These are phyloP conservation scores for Penaeus indicus DNA, from an alignment of 1,140 invertebrate species.

Conservation along the genomic window DNA sequence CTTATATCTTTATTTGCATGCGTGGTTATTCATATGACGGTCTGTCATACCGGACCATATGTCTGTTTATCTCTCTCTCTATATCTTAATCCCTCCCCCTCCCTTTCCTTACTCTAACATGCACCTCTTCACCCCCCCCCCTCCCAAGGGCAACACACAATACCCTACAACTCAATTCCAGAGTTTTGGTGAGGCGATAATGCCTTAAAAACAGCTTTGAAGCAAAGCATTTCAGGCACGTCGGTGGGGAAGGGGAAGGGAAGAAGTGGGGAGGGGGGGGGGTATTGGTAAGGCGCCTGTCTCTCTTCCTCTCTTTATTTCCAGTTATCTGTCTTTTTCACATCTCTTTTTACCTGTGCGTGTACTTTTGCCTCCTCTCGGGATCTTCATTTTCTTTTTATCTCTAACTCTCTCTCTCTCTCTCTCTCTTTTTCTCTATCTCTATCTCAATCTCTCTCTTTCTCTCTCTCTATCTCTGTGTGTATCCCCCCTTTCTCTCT, in stretches of 20 bases:
- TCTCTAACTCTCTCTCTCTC: neutral
- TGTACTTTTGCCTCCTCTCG: neutral
- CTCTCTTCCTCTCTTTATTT: neutral
- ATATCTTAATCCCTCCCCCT: neutral
- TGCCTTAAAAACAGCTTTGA: too few species aligned
- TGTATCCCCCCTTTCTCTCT: neutral
- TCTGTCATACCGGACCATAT: neutral
- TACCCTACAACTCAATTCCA: too few species aligned
- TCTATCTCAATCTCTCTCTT: neutral
- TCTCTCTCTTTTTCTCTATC: too few species aligned
- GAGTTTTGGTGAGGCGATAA: too few species aligned
- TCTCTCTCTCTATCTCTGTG: neutral
- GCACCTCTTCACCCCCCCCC: too few species aligned
- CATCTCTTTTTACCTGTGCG: neutral
- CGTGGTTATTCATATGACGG: too few species aligned
- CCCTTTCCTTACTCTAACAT: too few species aligned
- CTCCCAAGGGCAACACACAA: too few species aligned
- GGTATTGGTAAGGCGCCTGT: neutral
- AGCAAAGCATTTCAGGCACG: too few species aligned
- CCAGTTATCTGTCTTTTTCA: constrained; percentile 9
- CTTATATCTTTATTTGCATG: too few species aligned
- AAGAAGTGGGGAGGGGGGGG: too few species aligned
- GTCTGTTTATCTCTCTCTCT: neutral
- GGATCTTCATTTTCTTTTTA: neutral
- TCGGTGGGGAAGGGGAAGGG: too few species aligned